Base-by-base conservation (phyloP, 2,888 invertebrate genomes). In the Campoletis raptor region DNA sequence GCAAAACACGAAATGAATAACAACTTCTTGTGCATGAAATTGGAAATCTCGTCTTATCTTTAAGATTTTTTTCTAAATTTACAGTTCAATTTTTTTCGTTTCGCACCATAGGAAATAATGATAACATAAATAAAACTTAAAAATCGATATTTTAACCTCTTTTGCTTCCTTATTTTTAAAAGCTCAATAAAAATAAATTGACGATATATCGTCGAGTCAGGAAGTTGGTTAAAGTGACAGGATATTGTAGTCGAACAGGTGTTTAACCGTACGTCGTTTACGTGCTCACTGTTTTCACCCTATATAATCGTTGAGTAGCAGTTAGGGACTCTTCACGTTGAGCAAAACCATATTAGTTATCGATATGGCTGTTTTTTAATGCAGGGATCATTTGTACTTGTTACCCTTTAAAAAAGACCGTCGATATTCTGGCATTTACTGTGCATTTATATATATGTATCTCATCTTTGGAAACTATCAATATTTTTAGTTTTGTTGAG, bases 331-430 rank as follows among this genome's bases (percentile, higher is more conserved):
- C 48, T 48, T 54, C 18, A 10, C 57, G 48, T 74, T 42, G 78
- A 81, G 42, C 54, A 52, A 69, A 76, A 85, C 61, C 42, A 81
- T 79, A 79, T 77, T 87, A 79, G 52, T 79, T 70, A 79, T 81
- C 79, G 79, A 61, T 45, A 74, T 36, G 61, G 18, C 76, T 67
- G 74, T 36, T 45, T 37, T 52, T 5, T n/a, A 30, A 8, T 2
- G 36, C 10, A 80, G 79, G 82, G 81, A 85, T 81, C 61, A 9
- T 81, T 79, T 81, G 89, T 88, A 91, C 92, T 90, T 91, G 92
- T 91, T 92, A 90, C 91, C 76, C 77, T 67, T 48, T 80, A 79
- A 85, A 78, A 87, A 87, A 12, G 7, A 30, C 30, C 76, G 81
- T 86, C 83, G 87, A 85, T 85, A 67, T 77, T 83, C 10, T 2